A percentile compares a stretch with the other conserved stretches of the same genome.
These are phyloP conservation scores for Caenorhabditis latens DNA, from an alignment of 1,140 invertebrate species.

Conservation along the genomic window DNA sequence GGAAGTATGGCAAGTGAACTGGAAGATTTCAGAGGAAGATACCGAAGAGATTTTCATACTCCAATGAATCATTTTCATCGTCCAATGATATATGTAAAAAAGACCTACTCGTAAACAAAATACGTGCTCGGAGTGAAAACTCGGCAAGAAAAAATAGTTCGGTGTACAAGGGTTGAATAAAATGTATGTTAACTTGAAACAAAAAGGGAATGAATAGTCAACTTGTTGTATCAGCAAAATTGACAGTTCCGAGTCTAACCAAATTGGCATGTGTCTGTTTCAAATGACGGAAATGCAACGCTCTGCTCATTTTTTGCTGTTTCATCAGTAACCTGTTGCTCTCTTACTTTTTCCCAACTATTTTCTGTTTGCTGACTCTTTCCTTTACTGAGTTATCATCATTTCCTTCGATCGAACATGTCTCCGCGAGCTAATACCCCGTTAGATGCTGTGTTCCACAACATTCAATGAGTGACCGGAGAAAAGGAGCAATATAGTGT, in stretches of 20 bases:
- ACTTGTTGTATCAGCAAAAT: not conserved
- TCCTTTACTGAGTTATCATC: not conserved
- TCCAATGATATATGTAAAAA: too few species aligned
- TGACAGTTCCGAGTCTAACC: constrained; percentile 3
- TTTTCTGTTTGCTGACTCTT: constrained; percentile 5
- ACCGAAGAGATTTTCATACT: too few species aligned
- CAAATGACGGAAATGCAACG: not conserved
- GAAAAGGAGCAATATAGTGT: not conserved
- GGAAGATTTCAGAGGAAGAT: too few species aligned
- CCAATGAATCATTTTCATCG: too few species aligned
- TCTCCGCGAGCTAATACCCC: not conserved
- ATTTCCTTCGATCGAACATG: constrained; percentile 5
- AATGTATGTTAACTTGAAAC: not conserved
- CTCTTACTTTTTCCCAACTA: not conserved
- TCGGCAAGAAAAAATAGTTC: not conserved
- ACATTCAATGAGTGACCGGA: not conserved
- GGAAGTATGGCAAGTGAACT: too few species aligned
- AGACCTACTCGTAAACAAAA: too few species aligned
- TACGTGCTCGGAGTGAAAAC: too few species aligned
- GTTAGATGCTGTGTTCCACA: not conserved
- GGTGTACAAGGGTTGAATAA: not conserved
- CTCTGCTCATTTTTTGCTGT: constrained; percentile 22
- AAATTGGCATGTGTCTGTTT: constrained; percentile 25
- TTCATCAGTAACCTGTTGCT: constrained; percentile 17
- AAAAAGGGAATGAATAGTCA: too few species aligned